Percentiles rank a stretch among this genome's conserved stretches.
Evolutionary conservation across 2,888 invertebrate genomes (phyloP).

Genomic region (Tipula unca): DNA sequence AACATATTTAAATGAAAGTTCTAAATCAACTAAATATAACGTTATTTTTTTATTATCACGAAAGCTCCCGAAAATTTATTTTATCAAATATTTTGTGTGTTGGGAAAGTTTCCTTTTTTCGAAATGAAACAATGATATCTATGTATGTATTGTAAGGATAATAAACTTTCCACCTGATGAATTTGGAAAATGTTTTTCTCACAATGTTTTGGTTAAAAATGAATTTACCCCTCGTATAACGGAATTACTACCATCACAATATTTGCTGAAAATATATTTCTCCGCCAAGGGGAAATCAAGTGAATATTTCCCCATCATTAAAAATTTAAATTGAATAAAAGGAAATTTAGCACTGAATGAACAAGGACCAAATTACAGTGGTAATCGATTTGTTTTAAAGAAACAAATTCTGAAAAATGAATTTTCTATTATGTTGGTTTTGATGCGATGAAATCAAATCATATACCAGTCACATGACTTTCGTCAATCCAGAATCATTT

Average conservation of each 20-base stretch:
- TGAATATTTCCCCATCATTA: too few relatives aligned
- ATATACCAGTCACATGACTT: too few relatives aligned
- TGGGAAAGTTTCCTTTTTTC: neutral
- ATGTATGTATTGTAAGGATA: neutral
- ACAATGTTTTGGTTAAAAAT: neutral
- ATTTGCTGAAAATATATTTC: neutral
- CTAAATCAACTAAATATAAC: conserved; percentile 4
- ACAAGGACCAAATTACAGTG: neutral
- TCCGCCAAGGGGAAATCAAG: neutral
- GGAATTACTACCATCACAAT: neutral
- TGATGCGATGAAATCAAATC: too few relatives aligned
- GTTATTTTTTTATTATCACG: neutral
- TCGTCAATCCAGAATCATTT: too few relatives aligned
- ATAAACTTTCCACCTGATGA: neutral
- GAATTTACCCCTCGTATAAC: neutral
- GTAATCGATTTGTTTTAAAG: too few relatives aligned
- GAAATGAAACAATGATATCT: neutral
- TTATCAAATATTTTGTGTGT: neutral
- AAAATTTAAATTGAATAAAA: too few relatives aligned
- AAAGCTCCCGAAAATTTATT: conserved; percentile 14
- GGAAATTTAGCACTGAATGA: neutral
- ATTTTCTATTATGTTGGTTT: too few relatives aligned
- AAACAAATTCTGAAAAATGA: too few relatives aligned
- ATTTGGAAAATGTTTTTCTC: neutral
- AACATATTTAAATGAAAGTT: conserved; percentile 14